These are phyloP conservation scores for Ceramica pisi DNA, from an alignment of 2,888 invertebrate species.

Conservation along the genomic window DNA sequence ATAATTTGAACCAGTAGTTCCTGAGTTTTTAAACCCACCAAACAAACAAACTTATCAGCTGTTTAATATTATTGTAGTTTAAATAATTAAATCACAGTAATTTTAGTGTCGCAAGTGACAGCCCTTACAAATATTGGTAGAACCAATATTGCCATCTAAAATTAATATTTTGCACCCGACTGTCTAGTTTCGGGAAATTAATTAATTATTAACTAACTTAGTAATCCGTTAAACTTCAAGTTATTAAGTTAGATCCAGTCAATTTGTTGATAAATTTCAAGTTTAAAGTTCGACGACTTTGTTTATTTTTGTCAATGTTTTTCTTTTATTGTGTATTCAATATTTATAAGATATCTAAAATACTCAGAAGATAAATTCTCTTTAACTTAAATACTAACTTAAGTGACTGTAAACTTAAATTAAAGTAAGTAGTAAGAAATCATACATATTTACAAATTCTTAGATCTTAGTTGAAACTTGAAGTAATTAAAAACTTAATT, in stretches of 20 bases:
- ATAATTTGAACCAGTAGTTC: no score
- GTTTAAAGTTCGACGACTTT: conserved; percentile 15
- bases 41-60: no score
- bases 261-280: conserved; percentile 48
- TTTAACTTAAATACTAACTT: neutral
- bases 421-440: neutral
- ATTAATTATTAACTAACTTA: conserved; percentile 72
- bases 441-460: neutral
- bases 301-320: conserved; percentile 8
- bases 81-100: no score
- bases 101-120: conserved; percentile 11
- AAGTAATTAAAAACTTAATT: neutral
- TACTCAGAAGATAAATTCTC: neutral
- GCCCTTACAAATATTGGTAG: conserved; percentile 63
- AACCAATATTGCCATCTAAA: conserved; percentile 71
- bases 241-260: conserved; percentile 53
- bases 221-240: conserved; percentile 67
- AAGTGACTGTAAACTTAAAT: neutral
- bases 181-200: conserved; percentile 71
- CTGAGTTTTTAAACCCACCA: no score
- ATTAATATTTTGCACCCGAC: conserved; percentile 73
- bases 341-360: neutral
- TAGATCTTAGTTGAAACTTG: neutral
- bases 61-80: no score
- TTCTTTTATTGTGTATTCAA: neutral